Conservation (phyloP, 2,113 vertebrate genomes). For the Anolis carolinensis region DNA sequence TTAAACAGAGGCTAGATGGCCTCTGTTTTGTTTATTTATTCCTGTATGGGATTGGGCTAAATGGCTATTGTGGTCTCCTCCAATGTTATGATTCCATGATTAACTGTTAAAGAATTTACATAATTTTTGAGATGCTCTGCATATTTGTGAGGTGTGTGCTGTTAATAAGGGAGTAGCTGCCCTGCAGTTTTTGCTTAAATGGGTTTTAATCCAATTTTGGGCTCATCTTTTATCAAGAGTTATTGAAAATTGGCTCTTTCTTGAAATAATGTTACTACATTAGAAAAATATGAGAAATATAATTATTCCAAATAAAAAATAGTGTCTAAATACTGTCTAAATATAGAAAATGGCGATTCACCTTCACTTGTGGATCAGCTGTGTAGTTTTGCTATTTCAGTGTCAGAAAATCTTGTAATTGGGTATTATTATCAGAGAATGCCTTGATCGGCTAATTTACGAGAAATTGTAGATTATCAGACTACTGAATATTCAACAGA, state of each 20-base stretch:
- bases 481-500: neutral
- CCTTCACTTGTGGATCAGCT: neutral
- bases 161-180: neutral
- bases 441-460: constrained; percentile 24
- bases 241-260: neutral
- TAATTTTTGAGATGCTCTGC: too few species aligned
- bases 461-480: neutral
- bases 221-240: neutral
- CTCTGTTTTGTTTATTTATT: too few species aligned
- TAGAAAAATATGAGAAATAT: neutral
- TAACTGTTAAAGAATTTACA: too few species aligned
- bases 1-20: too few species aligned
- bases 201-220: too few species aligned
- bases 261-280: neutral
- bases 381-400: neutral
- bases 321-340: neutral
- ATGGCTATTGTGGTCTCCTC: too few species aligned
- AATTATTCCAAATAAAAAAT: too few species aligned
- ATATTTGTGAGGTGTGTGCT: too few species aligned
- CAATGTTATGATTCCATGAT: too few species aligned
- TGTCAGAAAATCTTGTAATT: constrained; percentile 27
- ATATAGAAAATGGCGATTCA: neutral
- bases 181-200: neutral
- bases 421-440: constrained; percentile 16
- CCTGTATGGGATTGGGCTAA: too few species aligned